Conservation (phyloP, 2,888 invertebrate genomes). For the Phaedon cochleariae region DNA sequence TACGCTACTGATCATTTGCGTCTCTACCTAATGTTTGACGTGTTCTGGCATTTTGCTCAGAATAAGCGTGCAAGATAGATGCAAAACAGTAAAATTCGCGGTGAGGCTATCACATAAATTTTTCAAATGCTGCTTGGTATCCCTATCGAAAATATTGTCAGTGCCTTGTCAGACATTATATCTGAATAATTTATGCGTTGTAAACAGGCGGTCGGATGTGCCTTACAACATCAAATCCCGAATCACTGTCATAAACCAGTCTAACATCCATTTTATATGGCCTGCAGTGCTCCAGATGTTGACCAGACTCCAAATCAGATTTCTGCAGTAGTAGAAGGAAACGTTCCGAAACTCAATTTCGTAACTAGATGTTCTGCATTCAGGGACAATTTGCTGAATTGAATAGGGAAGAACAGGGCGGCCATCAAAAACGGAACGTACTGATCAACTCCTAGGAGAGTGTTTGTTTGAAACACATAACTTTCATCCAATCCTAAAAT, state of each 20-base stretch:
- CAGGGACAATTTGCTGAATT: background rate
- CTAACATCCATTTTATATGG: conserved; percentile 10
- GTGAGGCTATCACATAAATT: background rate
- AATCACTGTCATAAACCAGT: conserved; percentile 14
- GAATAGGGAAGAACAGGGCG: too few relatives aligned
- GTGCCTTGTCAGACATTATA: background rate
- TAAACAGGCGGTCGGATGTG: conserved; percentile 8
- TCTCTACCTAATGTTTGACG: too few relatives aligned
- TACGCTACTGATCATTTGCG: too few relatives aligned
- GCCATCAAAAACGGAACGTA: too few relatives aligned
- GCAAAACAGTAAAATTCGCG: too few relatives aligned
- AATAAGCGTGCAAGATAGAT: too few relatives aligned
- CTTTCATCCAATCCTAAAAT: too few relatives aligned
- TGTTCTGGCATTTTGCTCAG: too few relatives aligned
- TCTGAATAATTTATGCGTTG: background rate
- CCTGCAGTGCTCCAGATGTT: conserved; percentile 11
- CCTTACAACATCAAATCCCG: background rate
- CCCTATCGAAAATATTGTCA: background rate
- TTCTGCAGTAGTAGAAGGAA: conserved; percentile 13
- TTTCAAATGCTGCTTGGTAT: background rate
- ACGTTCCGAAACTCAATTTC: conserved; percentile 18
- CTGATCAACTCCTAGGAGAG: too few relatives aligned
- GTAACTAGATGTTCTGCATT: background rate
- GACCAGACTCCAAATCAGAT: conserved; percentile 23
- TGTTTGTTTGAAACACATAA: too few relatives aligned